Conservation (phyloP, 2,113 vertebrate species). For the Paedocypris sp. region DNA sequence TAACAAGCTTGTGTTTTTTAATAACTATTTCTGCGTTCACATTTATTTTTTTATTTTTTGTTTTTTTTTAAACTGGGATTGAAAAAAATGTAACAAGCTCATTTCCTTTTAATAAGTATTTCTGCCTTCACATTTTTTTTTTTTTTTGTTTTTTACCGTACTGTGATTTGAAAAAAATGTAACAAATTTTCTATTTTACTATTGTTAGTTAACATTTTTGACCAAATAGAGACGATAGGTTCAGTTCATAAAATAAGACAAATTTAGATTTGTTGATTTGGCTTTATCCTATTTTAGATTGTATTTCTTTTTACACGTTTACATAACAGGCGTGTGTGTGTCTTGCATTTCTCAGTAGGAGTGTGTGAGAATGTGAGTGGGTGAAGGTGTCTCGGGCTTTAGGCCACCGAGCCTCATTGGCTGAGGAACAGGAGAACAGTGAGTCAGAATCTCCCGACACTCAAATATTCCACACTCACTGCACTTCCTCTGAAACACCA, state of each 20-base stretch:
- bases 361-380: not conserved
- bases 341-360: not conserved
- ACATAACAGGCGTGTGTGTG: not conserved
- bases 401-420: constrained; percentile 3
- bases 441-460: constrained; percentile 10
- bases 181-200: no score
- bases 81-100: no score
- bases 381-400: not conserved
- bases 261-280: not conserved
- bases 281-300: not conserved
- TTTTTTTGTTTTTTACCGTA: no score
- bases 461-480: not conserved
- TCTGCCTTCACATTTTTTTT: no score
- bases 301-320: not conserved
- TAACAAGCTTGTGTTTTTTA: no score
- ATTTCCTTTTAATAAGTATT: no score
- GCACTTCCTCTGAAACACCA: not conserved
- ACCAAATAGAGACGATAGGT: no score
- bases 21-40: no score
- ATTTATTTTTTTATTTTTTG: no score
- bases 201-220: no score
- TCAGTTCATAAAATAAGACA: not conserved
- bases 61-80: no score
- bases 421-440: not conserved
- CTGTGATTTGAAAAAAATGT: no score